A percentile compares a stretch with the other conserved stretches of the same genome.
phyloP scores from a whole-genome alignment of 2,888 invertebrate species.

The Synanthedon myopaeformis region DNA sequence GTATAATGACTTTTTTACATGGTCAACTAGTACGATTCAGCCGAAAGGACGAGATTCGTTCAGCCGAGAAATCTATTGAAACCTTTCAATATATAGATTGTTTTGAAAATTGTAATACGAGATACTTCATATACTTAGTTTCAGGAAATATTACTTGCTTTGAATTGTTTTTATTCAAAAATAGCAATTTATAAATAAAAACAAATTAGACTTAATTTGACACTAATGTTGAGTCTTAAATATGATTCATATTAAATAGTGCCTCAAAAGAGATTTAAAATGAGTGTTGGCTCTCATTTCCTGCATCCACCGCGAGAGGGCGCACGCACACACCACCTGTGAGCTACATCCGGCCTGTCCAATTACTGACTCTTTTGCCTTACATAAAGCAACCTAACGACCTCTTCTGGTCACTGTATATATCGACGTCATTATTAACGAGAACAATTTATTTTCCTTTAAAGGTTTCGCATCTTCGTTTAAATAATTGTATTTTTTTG shows the following conservation, averaged over 20 bases:
- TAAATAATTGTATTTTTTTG: too few relatives aligned
- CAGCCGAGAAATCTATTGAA: too few relatives aligned
- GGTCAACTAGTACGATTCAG: too few relatives aligned
- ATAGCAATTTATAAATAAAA: background rate
- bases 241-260: constrained; percentile 16
- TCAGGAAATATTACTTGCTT: too few relatives aligned
- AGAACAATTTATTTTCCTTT: background rate
- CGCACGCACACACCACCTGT: constrained; percentile 52
- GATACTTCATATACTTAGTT: too few relatives aligned
- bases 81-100: too few relatives aligned
- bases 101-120: too few relatives aligned
- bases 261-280: constrained; percentile 57
- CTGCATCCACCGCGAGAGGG: constrained; percentile 44
- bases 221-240: background rate
- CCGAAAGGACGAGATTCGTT: too few relatives aligned
- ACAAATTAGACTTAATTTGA: background rate
- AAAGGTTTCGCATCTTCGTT: too few relatives aligned
- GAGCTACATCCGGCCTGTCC: constrained; percentile 53
- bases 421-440: background rate
- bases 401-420: constrained; percentile 36
- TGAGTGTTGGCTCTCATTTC: constrained; percentile 45
- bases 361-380: constrained; percentile 53
- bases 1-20: too few relatives aligned
- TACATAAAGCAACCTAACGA: constrained; percentile 47
- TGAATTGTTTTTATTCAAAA: too few relatives aligned